A percentile compares a stretch with the other conserved stretches of the same genome.
Conservation (phyloP, 2,888 invertebrate species). For the Nemurella pictetii region DNA sequence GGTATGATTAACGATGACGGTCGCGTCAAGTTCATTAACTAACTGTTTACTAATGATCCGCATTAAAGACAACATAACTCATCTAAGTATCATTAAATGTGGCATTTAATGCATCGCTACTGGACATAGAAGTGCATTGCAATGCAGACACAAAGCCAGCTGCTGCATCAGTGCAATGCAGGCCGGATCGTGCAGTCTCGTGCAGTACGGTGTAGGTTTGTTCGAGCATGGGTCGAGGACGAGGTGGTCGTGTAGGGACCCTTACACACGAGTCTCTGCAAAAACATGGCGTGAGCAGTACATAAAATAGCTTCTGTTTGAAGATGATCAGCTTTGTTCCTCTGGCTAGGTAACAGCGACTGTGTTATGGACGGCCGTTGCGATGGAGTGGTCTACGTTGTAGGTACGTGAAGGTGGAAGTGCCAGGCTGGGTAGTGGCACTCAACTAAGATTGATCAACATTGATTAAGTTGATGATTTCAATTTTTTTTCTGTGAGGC, state of each 20-base stretch:
- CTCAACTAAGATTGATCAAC: no score
- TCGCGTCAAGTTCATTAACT: background rate
- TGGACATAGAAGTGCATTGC: background rate
- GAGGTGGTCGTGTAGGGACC: background rate
- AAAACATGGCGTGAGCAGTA: background rate
- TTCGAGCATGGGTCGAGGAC: no score
- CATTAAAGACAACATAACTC: conserved; percentile 12
- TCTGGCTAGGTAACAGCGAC: background rate
- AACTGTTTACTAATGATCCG: conserved; percentile 1
- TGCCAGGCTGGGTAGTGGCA: background rate
- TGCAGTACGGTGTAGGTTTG: no score
- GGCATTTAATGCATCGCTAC: background rate
- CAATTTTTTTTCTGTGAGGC: no score
- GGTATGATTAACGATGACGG: background rate
- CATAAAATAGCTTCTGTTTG: background rate
- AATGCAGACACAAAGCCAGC: background rate
- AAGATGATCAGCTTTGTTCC: background rate
- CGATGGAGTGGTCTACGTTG: no score
- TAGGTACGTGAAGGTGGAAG: background rate
- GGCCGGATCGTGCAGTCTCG: background rate
- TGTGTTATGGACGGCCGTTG: background rate
- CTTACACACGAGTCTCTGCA: background rate
- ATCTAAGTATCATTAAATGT: background rate
- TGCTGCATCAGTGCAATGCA: background rate
- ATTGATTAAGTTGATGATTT: no score